Conservation (phyloP, 1,140 invertebrate genomes). For the Drosophila lacertosa region DNA sequence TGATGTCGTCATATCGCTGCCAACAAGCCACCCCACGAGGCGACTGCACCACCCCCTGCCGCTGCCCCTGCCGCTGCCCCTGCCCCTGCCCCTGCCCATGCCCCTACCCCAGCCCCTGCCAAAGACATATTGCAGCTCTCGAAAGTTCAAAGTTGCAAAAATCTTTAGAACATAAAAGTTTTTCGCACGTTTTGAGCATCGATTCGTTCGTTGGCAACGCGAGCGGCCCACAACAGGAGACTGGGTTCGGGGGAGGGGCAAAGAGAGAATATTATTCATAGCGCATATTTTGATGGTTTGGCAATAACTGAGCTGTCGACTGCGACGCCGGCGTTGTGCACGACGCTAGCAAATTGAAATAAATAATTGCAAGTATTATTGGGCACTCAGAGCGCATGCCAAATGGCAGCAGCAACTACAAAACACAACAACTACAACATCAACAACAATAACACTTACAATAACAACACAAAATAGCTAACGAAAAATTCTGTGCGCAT, state of each 20-base stretch:
- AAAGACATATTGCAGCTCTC: constrained; percentile 21
- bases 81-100: not conserved
- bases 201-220: constrained; percentile 2
- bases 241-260: not conserved
- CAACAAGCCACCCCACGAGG: not conserved
- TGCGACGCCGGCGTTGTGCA: constrained; percentile 18
- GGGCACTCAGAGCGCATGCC: constrained; percentile 76
- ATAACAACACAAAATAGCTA: constrained; percentile 50
- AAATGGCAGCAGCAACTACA: constrained; percentile 38
- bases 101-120: not conserved
- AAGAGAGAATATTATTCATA: constrained; percentile 61
- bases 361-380: constrained; percentile 82
- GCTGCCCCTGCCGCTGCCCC: not conserved
- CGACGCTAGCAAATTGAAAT: constrained; percentile 58
- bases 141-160: constrained; percentile 79
- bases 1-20: constrained; percentile 59
- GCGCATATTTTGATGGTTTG: constrained; percentile 62
- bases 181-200: constrained; percentile 73
- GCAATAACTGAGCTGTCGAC: constrained; percentile 47
- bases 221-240: constrained; percentile 4
- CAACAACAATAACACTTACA: constrained; percentile 47
- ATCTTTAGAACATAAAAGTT: constrained; percentile 75
- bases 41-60: not conserved
- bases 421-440: constrained; percentile 20
- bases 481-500: constrained; percentile 60